phyloP scores from a whole-genome alignment of 2,113 vertebrate genomes.

The Eulemur rufifrons region DNA sequence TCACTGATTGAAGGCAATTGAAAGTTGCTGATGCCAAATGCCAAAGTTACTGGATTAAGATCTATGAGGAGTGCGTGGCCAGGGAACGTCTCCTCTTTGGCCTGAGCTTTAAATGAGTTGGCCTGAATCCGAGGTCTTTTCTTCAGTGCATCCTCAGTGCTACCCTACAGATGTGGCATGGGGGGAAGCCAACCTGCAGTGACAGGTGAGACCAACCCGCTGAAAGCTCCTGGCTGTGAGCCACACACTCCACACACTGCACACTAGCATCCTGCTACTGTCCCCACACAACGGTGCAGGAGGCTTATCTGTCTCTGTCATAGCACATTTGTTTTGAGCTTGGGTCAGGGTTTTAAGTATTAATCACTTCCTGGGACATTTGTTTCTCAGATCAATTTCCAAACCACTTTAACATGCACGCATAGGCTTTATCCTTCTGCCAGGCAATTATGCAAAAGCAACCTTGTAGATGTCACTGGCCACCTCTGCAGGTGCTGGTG shows the following conservation, averaged over 20 bases:
- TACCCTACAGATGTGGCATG: accelerated
- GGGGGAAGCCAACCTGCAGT: background rate
- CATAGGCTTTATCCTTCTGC: background rate
- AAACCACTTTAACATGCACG: background rate
- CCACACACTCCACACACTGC: background rate
- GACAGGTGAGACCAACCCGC: background rate
- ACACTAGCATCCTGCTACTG: background rate
- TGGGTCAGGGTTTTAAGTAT: conserved; percentile 47
- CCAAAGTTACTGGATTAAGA: background rate
- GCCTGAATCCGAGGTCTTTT: background rate
- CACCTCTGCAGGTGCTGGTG: background rate
- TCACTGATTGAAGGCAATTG: background rate
- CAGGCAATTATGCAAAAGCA: background rate
- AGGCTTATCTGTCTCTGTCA: background rate
- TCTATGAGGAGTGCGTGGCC: background rate
- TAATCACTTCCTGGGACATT: conserved; percentile 30
- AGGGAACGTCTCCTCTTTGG: background rate
- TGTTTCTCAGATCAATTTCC: conserved; percentile 50
- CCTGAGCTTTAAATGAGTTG: background rate
- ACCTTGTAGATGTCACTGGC: background rate
- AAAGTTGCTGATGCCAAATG: background rate
- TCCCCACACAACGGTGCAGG: background rate
- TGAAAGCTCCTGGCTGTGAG: background rate
- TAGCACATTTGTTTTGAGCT: background rate
- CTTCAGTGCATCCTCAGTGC: background rate